These are phyloP conservation scores for Cossypha caffra DNA, from an alignment of 2,797 vertebrate species.

Conservation along the genomic window DNA sequence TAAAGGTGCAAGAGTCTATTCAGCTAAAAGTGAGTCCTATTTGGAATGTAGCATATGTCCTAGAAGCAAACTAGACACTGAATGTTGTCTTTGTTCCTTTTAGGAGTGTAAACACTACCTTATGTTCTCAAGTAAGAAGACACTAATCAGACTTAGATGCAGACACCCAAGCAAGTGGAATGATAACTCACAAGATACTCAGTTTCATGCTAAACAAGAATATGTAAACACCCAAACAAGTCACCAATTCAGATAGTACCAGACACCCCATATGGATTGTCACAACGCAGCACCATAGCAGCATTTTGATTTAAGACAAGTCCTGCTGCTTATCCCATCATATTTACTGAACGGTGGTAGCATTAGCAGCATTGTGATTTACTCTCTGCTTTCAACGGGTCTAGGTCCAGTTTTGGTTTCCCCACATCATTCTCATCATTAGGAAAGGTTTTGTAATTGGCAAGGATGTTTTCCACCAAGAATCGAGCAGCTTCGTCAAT, in stretches of 20 bases:
- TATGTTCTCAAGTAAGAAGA: conserved; percentile 2
- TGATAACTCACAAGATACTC: not conserved
- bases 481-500: conserved; percentile 95
- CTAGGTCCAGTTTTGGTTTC: conserved; percentile 88
- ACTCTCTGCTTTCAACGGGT: conserved; percentile 84
- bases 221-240: conserved; percentile 29
- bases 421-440: conserved; percentile 89
- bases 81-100: conserved; percentile 27
- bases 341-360: not conserved
- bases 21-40: conserved; percentile 6
- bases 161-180: not conserved
- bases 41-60: not conserved
- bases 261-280: conserved; percentile 14
- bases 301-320: conserved; percentile 24
- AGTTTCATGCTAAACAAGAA: not conserved
- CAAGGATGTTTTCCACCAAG: conserved; percentile 93
- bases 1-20: conserved; percentile 9
- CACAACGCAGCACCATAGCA: conserved; percentile 19
- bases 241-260: not conserved
- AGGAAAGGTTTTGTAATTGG: conserved; percentile 87
- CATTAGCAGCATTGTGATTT: conserved; percentile 93
- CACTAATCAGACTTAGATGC: conserved; percentile 1
- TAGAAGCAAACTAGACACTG: not conserved
- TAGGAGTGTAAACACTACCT: conserved; percentile 57
- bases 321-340: conserved; percentile 13